Evolutionary conservation across 2,888 invertebrate genomes (phyloP), one percentile per base, ranked within the genome.

Genomic region (Tortrix viridana): DNA sequence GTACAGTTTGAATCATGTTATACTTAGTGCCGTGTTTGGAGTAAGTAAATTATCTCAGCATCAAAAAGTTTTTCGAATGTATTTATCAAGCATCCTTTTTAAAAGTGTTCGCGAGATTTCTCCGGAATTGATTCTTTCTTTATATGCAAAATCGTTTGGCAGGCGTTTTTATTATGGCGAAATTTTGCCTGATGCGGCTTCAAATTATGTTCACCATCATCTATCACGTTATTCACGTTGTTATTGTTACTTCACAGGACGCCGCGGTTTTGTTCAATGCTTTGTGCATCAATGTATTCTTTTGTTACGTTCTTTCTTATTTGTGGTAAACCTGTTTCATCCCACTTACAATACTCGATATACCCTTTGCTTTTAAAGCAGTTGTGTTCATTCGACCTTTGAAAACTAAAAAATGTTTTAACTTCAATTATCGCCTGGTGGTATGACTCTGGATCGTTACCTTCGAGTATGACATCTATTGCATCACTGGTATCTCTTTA

Each of bases 381-480:
- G 32, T 48, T 16, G 3, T 48, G 23, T 22, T 16, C 16, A 48
- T 48, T 14, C 5, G 16, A 32, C 32, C 18, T 49, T 32, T 16
- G 18, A 49, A 49, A 1, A n/a, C n/a, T 49, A 26, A 49, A 23
- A 26, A 23, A 3, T 6, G 12, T 32, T 19, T 49, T 49, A 44
- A 37, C 23, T 22, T 37, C 43, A 38, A 50, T 62, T 62, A 62
- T 46, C 62, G 37, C 49, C 18, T 60, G 49, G 50, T 44, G 26
- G 46, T 56, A 26, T 12, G 49, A 71, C 76, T 75, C 75, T 75
- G 76, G 82, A 84, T 88, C 80, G 81, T 87, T 83, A 79, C 87
- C 86, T 88, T 89, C 85, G 73, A 76, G 79, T 74, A 74, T 83
- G 79, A 75, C 82, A 82, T 82, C 73, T 79, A 77, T 86, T 86